A percentile compares a stretch with the other conserved stretches of the same genome.
These are phyloP conservation scores for Dyspetes luteomarginatus DNA, from an alignment of 2,888 invertebrate genomes.

Conservation along the genomic window DNA sequence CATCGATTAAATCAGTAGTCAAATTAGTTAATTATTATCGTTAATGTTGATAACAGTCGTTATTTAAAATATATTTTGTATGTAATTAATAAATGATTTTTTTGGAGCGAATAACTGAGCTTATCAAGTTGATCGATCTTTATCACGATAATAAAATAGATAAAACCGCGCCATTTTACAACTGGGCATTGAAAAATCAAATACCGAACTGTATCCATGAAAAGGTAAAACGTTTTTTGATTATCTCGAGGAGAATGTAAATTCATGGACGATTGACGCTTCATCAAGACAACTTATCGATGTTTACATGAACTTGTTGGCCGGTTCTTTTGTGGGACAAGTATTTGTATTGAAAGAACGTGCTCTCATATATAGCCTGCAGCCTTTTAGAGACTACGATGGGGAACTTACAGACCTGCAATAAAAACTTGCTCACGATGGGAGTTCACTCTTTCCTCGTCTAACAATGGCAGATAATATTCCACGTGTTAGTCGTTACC, in stretches of 20 bases:
- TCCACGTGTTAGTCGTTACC: conserved; percentile 28
- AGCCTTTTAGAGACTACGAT: conserved; percentile 23
- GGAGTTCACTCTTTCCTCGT: conserved; percentile 26
- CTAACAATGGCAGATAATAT: conserved; percentile 19
- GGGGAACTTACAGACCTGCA: conserved; percentile 16
- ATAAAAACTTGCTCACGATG: conserved; percentile 54
- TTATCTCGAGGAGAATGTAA: no score
- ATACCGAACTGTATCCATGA: not conserved
- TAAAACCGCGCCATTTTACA: not conserved
- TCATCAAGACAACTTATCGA: no score
- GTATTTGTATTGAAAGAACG: conserved; percentile 43
- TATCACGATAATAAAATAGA: no score
- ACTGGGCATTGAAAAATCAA: not conserved
- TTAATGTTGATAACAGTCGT: not conserved
- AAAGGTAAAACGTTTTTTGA: not conserved
- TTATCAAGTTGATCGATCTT: no score
- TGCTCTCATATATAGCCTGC: conserved; percentile 5
- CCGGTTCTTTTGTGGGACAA: not conserved
- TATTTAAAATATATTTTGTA: not conserved
- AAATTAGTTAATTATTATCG: not conserved
- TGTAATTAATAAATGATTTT: conserved; percentile 28
- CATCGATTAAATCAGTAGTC: not conserved
- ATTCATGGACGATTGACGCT: no score
- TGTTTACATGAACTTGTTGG: not conserved
- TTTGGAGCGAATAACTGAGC: no score